Base-by-base conservation (phyloP, 2,797 vertebrate species). In the Gorsachius magnificus region DNA sequence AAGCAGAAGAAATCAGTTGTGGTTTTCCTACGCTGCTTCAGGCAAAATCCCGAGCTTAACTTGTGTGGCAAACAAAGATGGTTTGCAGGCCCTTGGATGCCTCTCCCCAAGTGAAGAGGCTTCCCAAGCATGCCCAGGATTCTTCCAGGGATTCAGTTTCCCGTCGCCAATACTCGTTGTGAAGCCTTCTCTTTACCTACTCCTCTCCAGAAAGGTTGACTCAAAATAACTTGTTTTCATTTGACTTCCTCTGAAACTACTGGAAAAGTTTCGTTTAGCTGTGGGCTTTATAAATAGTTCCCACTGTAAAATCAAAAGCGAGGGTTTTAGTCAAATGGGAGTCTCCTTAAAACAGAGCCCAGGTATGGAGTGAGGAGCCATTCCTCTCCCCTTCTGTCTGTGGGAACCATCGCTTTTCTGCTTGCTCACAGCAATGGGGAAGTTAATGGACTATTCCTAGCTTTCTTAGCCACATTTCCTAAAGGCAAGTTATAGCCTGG, bases 401-500 rank as follows among this genome's bases (percentile, higher is more conserved):
- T 75, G 65, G 57, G 89, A 95, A 65, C 53, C 71, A 69, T 50
- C 0, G 0, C 61, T 89, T 24, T 71, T 71, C 75, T 77, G 83
- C 60, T 78, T 85, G 78, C 75, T 93, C 65, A 45, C 61, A 89
- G 91, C 81, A 83, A 16, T 0, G 1, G 78, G 74, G 38, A 77
- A 83, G 43, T 90, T 85, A 93, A 82, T 92, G 83, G 68, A 66
- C 93, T 90, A 33, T 90, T 94, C 60, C 87, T 89, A 84, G 46
- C 84, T 94, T 92, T 69, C 71, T 71, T 71, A 90, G 86, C 61
- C 86, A 51, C 33, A 8, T 89, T 91, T 96, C 78, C 90, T 90
- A 85, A 92, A 94, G 89, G 89, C 93, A 87, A 89, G 78, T 95
- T 95, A 92, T 65, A 87, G 68, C 76, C 87, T 95, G 93, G 92